Evolutionary conservation across 1,140 invertebrate species (phyloP).

Genomic region (Stenopsyche tienmushanensis): DNA sequence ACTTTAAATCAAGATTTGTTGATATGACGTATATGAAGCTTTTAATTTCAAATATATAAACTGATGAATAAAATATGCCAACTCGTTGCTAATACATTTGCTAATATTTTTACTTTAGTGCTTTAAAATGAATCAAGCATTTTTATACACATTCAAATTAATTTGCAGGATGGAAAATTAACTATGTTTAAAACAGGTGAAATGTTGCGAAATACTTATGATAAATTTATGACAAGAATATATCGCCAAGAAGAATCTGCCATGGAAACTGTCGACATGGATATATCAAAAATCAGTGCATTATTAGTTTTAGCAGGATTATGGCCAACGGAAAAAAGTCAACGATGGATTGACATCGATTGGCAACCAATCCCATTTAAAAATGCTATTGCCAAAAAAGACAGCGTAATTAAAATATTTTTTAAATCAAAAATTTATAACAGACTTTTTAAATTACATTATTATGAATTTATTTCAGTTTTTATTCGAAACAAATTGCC

Average conservation of each 20-base stretch:
- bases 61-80: neutral
- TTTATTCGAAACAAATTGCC: slow-evolving; percentile 53
- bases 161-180: slow-evolving; percentile 35
- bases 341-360: slow-evolving; percentile 58
- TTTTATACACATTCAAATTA: neutral
- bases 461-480: slow-evolving; percentile 44
- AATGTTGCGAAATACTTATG: slow-evolving; percentile 29
- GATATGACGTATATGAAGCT: too few species aligned
- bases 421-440: neutral
- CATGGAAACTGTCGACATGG: slow-evolving; percentile 68
- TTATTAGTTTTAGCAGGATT: slow-evolving; percentile 69
- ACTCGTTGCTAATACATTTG: neutral
- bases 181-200: slow-evolving; percentile 35
- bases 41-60: too few species aligned
- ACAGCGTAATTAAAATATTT: slow-evolving; percentile 47
- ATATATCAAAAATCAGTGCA: slow-evolving; percentile 75
- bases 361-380: slow-evolving; percentile 70
- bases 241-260: slow-evolving; percentile 46
- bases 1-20: too few species aligned
- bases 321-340: slow-evolving; percentile 59
- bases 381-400: slow-evolving; percentile 46
- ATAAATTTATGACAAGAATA: slow-evolving; percentile 30
- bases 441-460: neutral
- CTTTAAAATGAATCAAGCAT: neutral
- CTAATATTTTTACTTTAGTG: neutral